Evolutionary conservation across 2,797 vertebrate species (phyloP).

Genomic region (Anguilla marmorata): DNA sequence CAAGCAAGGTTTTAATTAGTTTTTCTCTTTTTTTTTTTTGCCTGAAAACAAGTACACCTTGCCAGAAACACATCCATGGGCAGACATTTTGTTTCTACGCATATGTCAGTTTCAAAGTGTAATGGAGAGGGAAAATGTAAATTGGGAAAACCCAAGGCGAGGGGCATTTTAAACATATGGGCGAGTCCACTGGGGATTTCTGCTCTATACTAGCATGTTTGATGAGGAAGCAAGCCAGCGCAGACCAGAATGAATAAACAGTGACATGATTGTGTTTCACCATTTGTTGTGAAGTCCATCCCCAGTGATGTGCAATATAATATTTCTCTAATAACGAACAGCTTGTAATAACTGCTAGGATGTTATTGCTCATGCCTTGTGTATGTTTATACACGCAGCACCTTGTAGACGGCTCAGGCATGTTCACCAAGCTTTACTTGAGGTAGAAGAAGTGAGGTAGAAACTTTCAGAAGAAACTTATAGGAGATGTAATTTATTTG

Average conservation of each 20-base stretch:
- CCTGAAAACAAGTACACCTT: background rate
- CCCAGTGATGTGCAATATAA: background rate
- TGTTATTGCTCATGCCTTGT: background rate
- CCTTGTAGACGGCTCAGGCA: background rate
- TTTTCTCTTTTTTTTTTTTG: background rate
- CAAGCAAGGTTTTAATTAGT: background rate
- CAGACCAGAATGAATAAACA: background rate
- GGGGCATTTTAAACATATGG: background rate
- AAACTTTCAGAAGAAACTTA: background rate
- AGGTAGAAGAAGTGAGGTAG: background rate
- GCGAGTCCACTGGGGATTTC: background rate
- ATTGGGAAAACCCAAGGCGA: background rate
- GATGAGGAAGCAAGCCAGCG: background rate
- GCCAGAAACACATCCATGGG: background rate
- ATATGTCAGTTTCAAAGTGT: background rate
- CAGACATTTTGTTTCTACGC: background rate
- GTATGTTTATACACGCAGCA: background rate
- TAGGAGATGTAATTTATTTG: background rate
- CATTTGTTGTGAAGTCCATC: slow-evolving; percentile 1
- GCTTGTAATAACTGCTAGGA: background rate
- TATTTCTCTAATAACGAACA: background rate
- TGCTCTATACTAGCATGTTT: background rate
- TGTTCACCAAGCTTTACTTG: background rate
- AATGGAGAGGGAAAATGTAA: background rate
- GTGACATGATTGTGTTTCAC: background rate